Conservation (phyloP, 2,888 invertebrate species). For the Epinotia ramella region DNA sequence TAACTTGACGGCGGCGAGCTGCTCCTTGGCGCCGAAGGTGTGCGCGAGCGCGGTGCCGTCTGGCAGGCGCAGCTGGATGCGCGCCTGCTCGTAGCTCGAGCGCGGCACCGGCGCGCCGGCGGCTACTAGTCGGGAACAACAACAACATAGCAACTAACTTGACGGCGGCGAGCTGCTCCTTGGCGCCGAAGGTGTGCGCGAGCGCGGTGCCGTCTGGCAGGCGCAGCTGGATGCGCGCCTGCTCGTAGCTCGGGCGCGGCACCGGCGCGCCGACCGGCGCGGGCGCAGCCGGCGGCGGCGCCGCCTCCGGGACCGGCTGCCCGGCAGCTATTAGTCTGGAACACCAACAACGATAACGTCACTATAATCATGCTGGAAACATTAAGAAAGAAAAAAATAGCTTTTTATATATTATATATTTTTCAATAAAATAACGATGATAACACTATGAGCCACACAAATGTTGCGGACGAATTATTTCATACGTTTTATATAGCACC, state of each 20-base stretch:
- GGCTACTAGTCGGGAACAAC: too few species aligned
- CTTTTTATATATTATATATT: too few species aligned
- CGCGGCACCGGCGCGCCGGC: slow-evolving; percentile 52
- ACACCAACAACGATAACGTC: not conserved
- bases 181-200: slow-evolving; percentile 86
- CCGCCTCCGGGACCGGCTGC: slow-evolving; percentile 59
- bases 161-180: slow-evolving; percentile 96
- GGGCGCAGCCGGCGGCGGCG: slow-evolving; percentile 52
- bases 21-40: slow-evolving; percentile 91
- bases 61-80: slow-evolving; percentile 72
- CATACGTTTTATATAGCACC: too few species aligned
- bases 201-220: slow-evolving; percentile 74
- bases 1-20: slow-evolving; percentile 93
- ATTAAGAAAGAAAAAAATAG: too few species aligned
- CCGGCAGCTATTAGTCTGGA: slow-evolving; percentile 72
- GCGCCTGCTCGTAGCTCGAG: slow-evolving; percentile 68
- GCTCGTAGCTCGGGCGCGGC: slow-evolving; percentile 63
- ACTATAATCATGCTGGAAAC: not conserved
- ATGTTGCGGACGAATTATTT: too few species aligned
- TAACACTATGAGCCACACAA: too few species aligned
- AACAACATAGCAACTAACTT: slow-evolving; percentile 68
- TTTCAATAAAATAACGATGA: too few species aligned
- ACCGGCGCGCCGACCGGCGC: slow-evolving; percentile 52
- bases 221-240: slow-evolving; percentile 71
- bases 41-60: slow-evolving; percentile 74